Base-by-base conservation (phyloP, 2,888 invertebrate genomes). In the Chymomyza caudatula region DNA sequence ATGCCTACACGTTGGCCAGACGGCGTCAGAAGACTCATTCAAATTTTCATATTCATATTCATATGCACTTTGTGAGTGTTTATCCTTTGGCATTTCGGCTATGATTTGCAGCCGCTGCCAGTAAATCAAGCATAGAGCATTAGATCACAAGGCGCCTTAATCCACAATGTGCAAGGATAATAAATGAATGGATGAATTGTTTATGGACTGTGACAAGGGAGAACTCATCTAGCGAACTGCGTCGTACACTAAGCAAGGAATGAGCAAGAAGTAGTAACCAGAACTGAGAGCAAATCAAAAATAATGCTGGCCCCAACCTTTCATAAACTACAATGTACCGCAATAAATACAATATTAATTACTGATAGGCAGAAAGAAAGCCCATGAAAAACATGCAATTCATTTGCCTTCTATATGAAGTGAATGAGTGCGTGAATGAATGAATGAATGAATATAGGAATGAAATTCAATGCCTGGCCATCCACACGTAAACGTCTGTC, bases 81-180 rank as follows among this genome's bases (percentile, higher is more conserved):
- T 78, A 79, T 77, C 77, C 80, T 69, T 78, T 70, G 54, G 19
- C 37, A 37, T 13, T 20, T 67, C 62, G 74, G 74, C 85, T 82
- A 88, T 88, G 88, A 88, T 85, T 88, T 88, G 88, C 88, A 88
- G 88, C 89, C 89, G 88, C 81, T 87, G 87, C 85, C 87, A 87
- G 76, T 88, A 83, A 87, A 87, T 88, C 87, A 87, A 79, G 84
- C 77, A 79, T 79, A 77, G 67, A 74, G 74, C 71, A 88, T 88
- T 83, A 83, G 83, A 88, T 88, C 81, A 87, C 76, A 66, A 56
- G 55, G 49, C 23, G 57, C 60, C 73, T 71, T 71, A 73, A 67
- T 69, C 67, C 82, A 73, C 81, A 73, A 69, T 59, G 54, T 85
- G 87, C 65, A 70, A 52, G 70, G 76, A 85, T 85, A 78, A 85